These are phyloP conservation scores for Anoplophora glabripennis DNA, from an alignment of 1,140 invertebrate species.

Conservation along the genomic window DNA sequence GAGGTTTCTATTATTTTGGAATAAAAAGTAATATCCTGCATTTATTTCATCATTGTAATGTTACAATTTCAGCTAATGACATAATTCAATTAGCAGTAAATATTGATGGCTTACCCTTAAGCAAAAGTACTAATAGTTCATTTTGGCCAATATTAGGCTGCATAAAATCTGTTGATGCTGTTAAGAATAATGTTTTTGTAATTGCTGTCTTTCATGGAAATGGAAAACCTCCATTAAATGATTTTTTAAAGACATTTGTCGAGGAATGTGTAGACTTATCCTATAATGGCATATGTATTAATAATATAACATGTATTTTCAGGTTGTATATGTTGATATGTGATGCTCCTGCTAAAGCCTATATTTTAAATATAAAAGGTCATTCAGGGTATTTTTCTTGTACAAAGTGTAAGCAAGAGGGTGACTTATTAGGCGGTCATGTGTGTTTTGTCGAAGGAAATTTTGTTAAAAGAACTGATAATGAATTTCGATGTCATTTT, in stretches of 20 bases:
- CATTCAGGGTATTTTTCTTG: not conserved
- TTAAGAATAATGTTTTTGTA: not conserved
- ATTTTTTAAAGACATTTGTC: not conserved
- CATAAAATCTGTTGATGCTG: not conserved
- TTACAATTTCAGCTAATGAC: too few species aligned
- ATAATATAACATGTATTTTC: not conserved
- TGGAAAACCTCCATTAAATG: not conserved
- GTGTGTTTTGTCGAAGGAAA: not conserved
- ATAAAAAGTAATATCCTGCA: too few species aligned
- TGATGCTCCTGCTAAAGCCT: conserved; percentile 4
- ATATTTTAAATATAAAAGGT: not conserved
- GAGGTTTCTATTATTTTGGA: too few species aligned
- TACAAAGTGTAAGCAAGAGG: not conserved
- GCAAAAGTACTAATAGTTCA: too few species aligned
- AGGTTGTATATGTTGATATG: not conserved
- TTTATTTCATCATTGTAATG: too few species aligned
- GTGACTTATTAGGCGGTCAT: too few species aligned
- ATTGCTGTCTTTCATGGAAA: not conserved
- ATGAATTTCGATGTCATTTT: not conserved
- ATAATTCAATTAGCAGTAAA: too few species aligned
- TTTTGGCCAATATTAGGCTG: not conserved
- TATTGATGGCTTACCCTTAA: too few species aligned
- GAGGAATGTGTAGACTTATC: not conserved
- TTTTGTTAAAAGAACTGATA: not conserved
- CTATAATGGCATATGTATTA: not conserved